These are phyloP conservation scores for Masnerella sp. DNA, from an alignment of 2,888 invertebrate species.

Conservation along the genomic window DNA sequence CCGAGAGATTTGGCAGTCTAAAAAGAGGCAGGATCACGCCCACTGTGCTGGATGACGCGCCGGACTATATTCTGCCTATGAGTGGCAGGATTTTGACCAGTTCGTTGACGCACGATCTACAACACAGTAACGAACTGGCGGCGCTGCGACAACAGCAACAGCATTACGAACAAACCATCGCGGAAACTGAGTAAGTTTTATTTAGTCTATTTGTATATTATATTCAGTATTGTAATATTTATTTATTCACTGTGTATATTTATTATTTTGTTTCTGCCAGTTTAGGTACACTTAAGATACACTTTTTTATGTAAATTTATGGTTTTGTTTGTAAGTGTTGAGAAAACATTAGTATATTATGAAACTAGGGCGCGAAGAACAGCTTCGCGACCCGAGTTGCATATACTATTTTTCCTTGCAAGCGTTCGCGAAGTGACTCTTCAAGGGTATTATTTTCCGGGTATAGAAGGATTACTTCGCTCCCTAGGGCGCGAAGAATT, in stretches of 20 bases:
- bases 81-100: conserved; percentile 74
- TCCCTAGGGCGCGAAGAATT: too few species aligned
- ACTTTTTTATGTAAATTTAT: too few species aligned
- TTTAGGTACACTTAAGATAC: too few species aligned
- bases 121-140: conserved; percentile 75
- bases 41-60: conserved; percentile 70
- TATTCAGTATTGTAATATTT: conserved; percentile 1
- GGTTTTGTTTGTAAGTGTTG: too few species aligned
- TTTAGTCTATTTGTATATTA: too few species aligned
- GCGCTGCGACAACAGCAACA: conserved; percentile 72
- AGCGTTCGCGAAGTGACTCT: too few species aligned
- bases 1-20: conserved; percentile 74
- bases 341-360: too few species aligned
- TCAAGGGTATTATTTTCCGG: too few species aligned
- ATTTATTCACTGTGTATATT: background rate
- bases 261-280: background rate
- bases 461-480: too few species aligned
- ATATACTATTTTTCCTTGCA: too few species aligned
- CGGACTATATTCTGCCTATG: conserved; percentile 75
- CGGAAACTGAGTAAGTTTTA: conserved; percentile 74
- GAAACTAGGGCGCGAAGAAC: too few species aligned
- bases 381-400: too few species aligned
- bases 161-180: conserved; percentile 71
- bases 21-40: conserved; percentile 74
- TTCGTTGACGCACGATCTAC: conserved; percentile 74